These are phyloP conservation scores for Amphilophus citrinellus DNA, from an alignment of 2,113 vertebrate genomes.

Conservation along the genomic window DNA sequence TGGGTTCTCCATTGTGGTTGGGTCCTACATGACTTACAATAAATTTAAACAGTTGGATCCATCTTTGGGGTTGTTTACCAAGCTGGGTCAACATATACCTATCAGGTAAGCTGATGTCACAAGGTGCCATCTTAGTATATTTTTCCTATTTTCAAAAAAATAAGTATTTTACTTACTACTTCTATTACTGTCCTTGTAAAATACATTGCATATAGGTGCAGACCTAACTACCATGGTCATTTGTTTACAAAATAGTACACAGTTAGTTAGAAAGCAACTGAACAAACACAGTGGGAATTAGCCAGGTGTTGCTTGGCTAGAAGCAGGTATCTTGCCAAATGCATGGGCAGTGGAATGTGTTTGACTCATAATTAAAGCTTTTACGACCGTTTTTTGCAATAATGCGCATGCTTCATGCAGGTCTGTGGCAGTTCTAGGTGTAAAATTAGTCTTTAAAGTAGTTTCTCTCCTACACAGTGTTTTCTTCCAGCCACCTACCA, in stretches of 20 bases:
- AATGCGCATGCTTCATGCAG: not conserved
- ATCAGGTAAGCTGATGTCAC: constrained; percentile 83
- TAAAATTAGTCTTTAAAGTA: not conserved
- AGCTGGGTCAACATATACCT: constrained; percentile 86
- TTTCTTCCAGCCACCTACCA: not conserved
- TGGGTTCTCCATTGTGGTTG: constrained; percentile 93
- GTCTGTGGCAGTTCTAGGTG: not conserved
- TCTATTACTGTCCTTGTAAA: not conserved
- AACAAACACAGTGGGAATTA: not conserved
- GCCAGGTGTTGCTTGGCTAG: not conserved
- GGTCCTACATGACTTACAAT: constrained; percentile 92
- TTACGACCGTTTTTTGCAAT: not conserved
- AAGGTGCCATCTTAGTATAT: rapidly evolving
- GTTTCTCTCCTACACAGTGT: rapidly evolving
- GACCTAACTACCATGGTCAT: rapidly evolving
- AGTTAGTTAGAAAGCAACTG: not conserved
- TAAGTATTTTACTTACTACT: too few species aligned
- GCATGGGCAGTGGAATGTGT: not conserved
- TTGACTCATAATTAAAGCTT: not conserved
- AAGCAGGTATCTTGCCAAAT: not conserved
- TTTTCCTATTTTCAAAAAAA: too few species aligned
- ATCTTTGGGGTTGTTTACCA: constrained; percentile 90
- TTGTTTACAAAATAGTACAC: not conserved
- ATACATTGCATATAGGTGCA: not conserved
- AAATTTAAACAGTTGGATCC: constrained; percentile 90